Evolutionary conservation across 2,113 vertebrate genomes (phyloP).

Genomic region (Platichthys flesus): DNA sequence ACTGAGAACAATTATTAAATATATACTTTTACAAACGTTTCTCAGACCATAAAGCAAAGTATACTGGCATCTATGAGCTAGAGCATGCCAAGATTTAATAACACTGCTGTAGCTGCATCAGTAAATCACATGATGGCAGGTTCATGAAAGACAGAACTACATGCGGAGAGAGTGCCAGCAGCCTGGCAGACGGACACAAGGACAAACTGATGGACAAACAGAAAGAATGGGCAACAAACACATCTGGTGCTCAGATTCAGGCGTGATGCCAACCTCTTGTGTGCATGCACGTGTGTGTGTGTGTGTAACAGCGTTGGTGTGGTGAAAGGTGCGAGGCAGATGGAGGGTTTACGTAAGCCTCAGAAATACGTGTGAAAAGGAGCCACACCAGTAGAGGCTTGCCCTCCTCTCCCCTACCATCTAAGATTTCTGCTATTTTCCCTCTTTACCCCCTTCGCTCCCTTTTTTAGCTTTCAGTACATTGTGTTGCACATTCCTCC

Average conservation of each 20-base stretch:
- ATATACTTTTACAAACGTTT: no score
- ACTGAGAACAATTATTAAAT: background rate
- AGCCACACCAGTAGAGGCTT: constrained; percentile 72
- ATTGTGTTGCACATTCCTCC: constrained; percentile 24
- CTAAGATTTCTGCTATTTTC: constrained; percentile 40
- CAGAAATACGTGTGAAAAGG: constrained; percentile 64
- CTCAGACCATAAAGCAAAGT: no score
- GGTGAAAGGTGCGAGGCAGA: constrained; percentile 65
- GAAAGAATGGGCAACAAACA: constrained; percentile 33
- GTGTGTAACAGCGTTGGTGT: background rate
- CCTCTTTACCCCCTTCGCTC: constrained; percentile 21
- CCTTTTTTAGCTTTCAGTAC: constrained; percentile 7
- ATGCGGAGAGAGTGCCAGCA: constrained; percentile 16
- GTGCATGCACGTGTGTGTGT: constrained; percentile 9
- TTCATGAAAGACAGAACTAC: constrained; percentile 29
- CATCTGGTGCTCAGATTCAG: constrained; percentile 62
- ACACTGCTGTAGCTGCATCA: background rate
- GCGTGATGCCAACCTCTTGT: constrained; percentile 38
- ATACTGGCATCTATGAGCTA: no score
- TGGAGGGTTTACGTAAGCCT: constrained; percentile 73
- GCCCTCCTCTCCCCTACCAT: constrained; percentile 55
- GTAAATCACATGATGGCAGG: constrained; percentile 10
- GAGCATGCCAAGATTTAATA: constrained; percentile 9
- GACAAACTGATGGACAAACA: constrained; percentile 21
- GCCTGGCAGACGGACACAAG: constrained; percentile 16